Evolutionary conservation across 2,113 vertebrate species (phyloP).

Genomic region (Leucosticte australis): DNA sequence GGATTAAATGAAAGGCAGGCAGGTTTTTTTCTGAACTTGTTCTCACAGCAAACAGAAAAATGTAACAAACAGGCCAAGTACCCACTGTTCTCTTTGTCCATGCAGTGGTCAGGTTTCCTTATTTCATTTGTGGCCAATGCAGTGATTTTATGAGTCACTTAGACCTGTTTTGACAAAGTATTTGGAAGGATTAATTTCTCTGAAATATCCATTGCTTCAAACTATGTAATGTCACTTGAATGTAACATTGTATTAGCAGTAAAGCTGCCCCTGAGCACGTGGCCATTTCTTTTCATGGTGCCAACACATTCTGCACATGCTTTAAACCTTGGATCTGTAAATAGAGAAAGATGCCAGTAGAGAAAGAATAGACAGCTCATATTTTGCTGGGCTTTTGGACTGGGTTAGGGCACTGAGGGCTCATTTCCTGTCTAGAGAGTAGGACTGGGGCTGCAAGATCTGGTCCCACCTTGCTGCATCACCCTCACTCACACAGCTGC

Average conservation of each 20-base stretch:
- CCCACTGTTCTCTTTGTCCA: neutral
- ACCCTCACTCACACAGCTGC: neutral
- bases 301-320: neutral
- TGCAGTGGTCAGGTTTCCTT: neutral
- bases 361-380: neutral
- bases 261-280: neutral
- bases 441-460: neutral
- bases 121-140: neutral
- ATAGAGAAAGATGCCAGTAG: neutral
- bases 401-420: neutral
- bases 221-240: neutral
- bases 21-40: neutral
- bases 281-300: neutral
- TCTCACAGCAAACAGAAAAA: slow-evolving; percentile 3
- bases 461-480: neutral
- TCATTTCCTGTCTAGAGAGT: neutral
- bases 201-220: neutral
- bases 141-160: neutral
- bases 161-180: neutral
- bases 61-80: neutral
- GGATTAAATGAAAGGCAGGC: neutral
- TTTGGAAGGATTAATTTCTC: neutral
- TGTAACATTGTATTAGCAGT: neutral
- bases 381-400: neutral
- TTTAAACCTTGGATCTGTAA: neutral